phyloP scores from a whole-genome alignment of 2,113 vertebrate species.

The Stercorarius parasiticus region DNA sequence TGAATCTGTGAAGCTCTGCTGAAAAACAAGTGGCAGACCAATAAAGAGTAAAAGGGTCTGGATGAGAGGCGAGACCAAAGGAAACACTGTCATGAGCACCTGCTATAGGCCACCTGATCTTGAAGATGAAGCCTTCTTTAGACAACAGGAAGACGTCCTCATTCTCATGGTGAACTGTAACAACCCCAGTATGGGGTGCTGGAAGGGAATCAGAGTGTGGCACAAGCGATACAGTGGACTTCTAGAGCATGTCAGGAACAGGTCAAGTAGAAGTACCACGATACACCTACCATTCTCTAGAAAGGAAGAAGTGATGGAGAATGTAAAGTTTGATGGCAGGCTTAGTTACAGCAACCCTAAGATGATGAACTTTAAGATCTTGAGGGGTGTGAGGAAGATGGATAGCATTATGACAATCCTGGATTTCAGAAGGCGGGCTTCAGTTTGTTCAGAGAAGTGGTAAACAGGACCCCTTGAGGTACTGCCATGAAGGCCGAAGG shows the following conservation, averaged over 20 bases:
- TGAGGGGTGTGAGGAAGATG: neutral
- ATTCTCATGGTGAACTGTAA: neutral
- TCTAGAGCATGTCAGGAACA: neutral
- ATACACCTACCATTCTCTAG: neutral
- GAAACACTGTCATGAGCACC: neutral
- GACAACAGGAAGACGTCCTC: neutral
- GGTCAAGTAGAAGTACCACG: neutral
- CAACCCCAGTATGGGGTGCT: neutral
- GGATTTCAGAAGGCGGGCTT: neutral
- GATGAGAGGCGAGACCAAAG: neutral
- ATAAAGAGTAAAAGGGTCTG: neutral
- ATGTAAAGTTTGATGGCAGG: neutral
- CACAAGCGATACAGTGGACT: neutral
- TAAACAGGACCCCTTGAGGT: neutral
- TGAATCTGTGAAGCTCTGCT: neutral
- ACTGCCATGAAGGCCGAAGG: neutral
- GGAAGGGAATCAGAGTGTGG: fast-evolving
- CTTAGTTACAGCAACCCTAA: neutral
- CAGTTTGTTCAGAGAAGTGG: neutral
- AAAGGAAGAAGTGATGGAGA: neutral
- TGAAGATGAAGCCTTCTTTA: neutral
- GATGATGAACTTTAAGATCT: neutral
- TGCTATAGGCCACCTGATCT: neutral
- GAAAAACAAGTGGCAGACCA: neutral
- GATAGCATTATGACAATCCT: neutral